These are phyloP conservation scores for Bombycilla garrulus DNA, from an alignment of 2,113 vertebrate species.

Conservation along the genomic window DNA sequence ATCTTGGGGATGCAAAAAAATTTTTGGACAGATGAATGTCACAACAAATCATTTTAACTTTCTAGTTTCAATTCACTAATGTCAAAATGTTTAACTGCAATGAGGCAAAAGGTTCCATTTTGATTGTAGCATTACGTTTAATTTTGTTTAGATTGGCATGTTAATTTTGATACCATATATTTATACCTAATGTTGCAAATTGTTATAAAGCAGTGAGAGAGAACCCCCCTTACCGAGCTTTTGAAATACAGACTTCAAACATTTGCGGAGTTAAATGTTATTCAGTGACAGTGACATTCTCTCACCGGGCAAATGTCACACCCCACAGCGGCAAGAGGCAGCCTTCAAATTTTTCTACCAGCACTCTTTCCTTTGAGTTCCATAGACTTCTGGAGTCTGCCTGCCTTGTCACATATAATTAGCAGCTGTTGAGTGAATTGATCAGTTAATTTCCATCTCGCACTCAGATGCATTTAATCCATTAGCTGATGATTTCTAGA, in stretches of 20 bases:
- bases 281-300: background rate
- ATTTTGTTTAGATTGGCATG: slow-evolving; percentile 53
- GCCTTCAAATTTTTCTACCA: background rate
- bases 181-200: slow-evolving; percentile 33
- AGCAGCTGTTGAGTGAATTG: slow-evolving; percentile 69
- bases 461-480: slow-evolving; percentile 62
- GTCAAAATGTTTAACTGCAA: slow-evolving; percentile 55
- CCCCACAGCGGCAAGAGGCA: background rate
- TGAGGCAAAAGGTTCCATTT: slow-evolving; percentile 37
- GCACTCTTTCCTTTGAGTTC: background rate
- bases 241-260: background rate
- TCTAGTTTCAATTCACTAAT: slow-evolving; percentile 3
- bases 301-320: background rate
- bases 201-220: background rate
- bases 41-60: slow-evolving; percentile 40
- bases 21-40: slow-evolving; percentile 21
- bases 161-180: slow-evolving; percentile 49
- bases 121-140: slow-evolving; percentile 9
- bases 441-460: slow-evolving; percentile 67
- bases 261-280: background rate
- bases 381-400: background rate
- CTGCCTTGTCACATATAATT: slow-evolving; percentile 66
- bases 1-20: background rate
- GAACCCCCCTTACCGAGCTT: background rate
- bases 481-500: slow-evolving; percentile 63